Evolutionary conservation across 2,888 invertebrate genomes (phyloP).

Genomic region (Drosophila kambysellisi): DNA sequence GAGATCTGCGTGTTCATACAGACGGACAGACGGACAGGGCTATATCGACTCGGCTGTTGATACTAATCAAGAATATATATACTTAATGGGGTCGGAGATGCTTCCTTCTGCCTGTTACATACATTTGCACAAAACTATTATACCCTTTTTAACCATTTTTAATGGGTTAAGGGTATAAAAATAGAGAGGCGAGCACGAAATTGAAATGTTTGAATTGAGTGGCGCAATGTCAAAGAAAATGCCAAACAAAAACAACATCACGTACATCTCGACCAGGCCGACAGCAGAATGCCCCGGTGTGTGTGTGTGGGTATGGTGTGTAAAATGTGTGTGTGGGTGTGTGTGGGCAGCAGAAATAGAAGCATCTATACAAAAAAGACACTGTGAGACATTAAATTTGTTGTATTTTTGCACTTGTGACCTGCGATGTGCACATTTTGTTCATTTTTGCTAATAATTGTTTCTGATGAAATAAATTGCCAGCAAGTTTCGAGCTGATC

Average conservation of each 20-base stretch:
- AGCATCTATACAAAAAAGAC: constrained; percentile 3
- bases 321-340: neutral
- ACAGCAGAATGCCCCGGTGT: neutral
- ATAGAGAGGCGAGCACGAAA: constrained; percentile 14
- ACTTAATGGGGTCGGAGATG: too few relatives aligned
- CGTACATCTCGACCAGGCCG: neutral
- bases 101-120: too few relatives aligned
- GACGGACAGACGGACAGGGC: too few relatives aligned
- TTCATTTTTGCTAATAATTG: constrained; percentile 17
- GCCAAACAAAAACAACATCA: neutral
- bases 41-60: too few relatives aligned
- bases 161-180: neutral
- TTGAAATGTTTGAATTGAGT: constrained; percentile 37
- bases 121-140: too few relatives aligned
- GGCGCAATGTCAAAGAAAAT: neutral
- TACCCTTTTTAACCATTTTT: too few relatives aligned
- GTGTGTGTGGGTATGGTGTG: neutral
- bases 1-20: too few relatives aligned
- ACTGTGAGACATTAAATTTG: constrained; percentile 29
- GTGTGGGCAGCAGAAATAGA: neutral
- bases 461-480: constrained; percentile 37
- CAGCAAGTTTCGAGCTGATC: constrained; percentile 11
- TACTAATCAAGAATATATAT: too few relatives aligned
- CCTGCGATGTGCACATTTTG: constrained; percentile 3
- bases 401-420: constrained; percentile 26